Conservation (phyloP, 2,113 vertebrate species). For the Triplophysa rosa region DNA sequence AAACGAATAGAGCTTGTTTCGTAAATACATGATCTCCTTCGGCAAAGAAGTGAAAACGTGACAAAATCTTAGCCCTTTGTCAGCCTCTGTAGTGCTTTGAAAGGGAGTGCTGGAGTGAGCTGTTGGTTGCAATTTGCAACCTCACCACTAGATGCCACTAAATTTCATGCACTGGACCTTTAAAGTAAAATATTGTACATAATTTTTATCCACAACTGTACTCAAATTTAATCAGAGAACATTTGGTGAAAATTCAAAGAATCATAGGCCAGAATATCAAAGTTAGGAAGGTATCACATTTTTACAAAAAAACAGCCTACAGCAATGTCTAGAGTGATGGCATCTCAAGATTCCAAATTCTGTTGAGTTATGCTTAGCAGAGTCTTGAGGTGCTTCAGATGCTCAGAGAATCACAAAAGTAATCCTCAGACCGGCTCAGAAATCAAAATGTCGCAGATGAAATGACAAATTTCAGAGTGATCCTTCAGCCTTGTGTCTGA, state of each 20-base stretch:
- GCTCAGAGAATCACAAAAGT: conserved; percentile 37
- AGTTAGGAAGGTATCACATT: conserved; percentile 19
- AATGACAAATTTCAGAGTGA: conserved; percentile 44
- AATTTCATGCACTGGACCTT: too few species aligned
- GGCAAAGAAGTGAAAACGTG: too few species aligned
- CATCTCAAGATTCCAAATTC: conserved; percentile 38
- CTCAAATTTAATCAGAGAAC: not conserved
- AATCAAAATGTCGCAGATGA: conserved; percentile 43
- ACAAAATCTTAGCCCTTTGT: too few species aligned
- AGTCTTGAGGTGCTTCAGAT: conserved; percentile 31
- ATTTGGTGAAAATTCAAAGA: not conserved
- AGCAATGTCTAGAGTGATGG: conserved; percentile 18
- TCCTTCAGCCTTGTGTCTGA: conserved; percentile 24
- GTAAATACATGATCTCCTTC: too few species aligned
- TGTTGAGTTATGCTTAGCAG: conserved; percentile 30
- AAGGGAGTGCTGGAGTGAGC: too few species aligned
- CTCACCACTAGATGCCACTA: too few species aligned
- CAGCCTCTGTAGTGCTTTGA: too few species aligned
- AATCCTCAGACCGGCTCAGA: conserved; percentile 27
- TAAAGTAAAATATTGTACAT: too few species aligned
- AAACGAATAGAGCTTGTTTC: too few species aligned
- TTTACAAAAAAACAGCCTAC: conserved; percentile 5
- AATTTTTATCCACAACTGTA: not conserved
- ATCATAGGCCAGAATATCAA: conserved; percentile 32
- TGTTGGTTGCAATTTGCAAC: too few species aligned